Base-by-base conservation (phyloP, 2,113 vertebrate genomes). In the Melanerpes formicivorus region DNA sequence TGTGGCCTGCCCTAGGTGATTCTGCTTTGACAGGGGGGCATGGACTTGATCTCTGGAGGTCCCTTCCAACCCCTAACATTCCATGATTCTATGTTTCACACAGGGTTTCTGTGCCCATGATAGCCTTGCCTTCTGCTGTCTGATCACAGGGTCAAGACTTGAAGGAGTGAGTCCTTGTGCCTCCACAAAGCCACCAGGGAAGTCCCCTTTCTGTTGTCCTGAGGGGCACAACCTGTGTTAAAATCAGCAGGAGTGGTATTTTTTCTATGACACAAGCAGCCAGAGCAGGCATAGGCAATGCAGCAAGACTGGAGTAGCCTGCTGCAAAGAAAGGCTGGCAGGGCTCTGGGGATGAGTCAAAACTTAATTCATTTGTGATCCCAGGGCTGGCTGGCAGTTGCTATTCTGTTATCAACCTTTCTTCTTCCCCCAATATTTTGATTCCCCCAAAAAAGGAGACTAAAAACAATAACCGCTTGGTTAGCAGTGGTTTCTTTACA, bases 321-420 rank as follows among this genome's bases (percentile, higher is more conserved):
- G 48, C 12, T 48, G n/a, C 60, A 89, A 93, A 77, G 40, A 78
- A 91, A 80, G 73, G 50, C 80, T 80, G 80, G 58, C 50, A 66
- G 65, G 64, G 23, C 78, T 70, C 85, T 82, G 81, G 42, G 21
- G 79, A 95, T 85, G 87, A 91, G 63, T 93, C 82, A 88, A 87
- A 96, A 85, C 91, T 89, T 69, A 69, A 74, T 65, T 91, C 59
- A 91, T 95, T 92, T 95, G 92, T 93, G 93, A 93, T 94, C 78
- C 88, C 59, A 55, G 83, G 67, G 80, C 79, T 19, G 17, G 75
- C 67, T 0, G 0, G 65, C 81, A 62, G 69, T 74, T 82, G 91
- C 71, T 91, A 54, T 92, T 93, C 94, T 90, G 79, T 77, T 81
- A 80, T 84, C 73, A 93, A 75, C 80, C 77, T 76, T 78, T 77